A percentile compares a stretch with the other conserved stretches of the same genome.
These are phyloP conservation scores for Litocranius walleri DNA, from an alignment of 2,113 vertebrate species.

Conservation along the genomic window DNA sequence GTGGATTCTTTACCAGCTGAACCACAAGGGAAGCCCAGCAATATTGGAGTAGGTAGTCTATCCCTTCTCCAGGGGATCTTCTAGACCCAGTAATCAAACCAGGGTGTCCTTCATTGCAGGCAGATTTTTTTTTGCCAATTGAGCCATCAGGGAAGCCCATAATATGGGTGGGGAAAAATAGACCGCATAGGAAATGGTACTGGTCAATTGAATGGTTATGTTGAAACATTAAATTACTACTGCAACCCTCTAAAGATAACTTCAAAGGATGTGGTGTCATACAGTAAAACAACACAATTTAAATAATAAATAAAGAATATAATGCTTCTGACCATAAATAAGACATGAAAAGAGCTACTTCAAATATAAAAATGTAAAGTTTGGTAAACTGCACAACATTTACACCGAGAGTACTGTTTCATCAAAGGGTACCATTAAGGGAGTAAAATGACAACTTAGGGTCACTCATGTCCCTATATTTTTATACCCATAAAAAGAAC, in stretches of 20 bases:
- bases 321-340: not conserved
- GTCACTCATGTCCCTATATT: not conserved
- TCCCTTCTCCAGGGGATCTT: not conserved
- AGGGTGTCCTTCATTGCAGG: not conserved
- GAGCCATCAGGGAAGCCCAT: not conserved
- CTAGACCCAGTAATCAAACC: fast-evolving
- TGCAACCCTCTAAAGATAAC: not conserved
- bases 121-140: not conserved
- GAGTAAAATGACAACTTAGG: not conserved
- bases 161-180: not conserved
- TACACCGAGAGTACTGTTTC: not conserved
- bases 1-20: not conserved
- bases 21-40: not conserved
- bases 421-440: not conserved
- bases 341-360: not conserved
- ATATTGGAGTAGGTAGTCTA: not conserved
- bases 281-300: not conserved
- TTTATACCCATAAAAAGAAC: not conserved
- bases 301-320: not conserved
- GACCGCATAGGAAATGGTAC: not conserved
- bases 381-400: not conserved
- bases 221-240: not conserved
- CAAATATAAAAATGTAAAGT: not conserved
- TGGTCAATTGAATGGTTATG: not conserved
- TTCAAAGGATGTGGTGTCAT: not conserved